Evolutionary conservation across 2,888 invertebrate species (phyloP), one percentile per base, ranked within the genome.

Genomic region (Toxonevra muliebris): DNA sequence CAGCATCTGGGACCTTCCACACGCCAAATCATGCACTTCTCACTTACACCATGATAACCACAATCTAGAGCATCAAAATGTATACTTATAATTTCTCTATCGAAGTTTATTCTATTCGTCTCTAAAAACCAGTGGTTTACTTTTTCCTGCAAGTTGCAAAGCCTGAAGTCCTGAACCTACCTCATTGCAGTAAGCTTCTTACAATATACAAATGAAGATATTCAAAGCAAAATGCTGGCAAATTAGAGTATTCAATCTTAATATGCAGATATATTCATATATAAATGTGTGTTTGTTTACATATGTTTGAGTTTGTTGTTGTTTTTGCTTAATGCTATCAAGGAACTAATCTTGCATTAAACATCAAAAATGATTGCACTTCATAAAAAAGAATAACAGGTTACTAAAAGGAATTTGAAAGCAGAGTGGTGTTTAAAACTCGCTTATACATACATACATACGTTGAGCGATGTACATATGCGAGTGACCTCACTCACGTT

Each of bases 301-400:
- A 30, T 30, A 30, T 30, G 30, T 30, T 30, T 30, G 30, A 4
- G 30, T 2, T 30, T 30, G 30, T 30, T 30, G 2, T 30, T 30
- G 30, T 30, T 30, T 7, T 30, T 55, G 2, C 30, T 41, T 59
- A 15, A 59, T 42, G 20, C 12, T 15, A 17, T 41, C 58, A 12
- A 10, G 12, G 43, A 59, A 17, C 58, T 17, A 59, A 59, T 59
- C 43, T 17, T 15, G 43, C 43, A 65, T 52, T 20, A 40, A 41
- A 55, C 43, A 43, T 13, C 11, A 19, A 45, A 60, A 54, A 43
- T 15, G 57, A 64, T 57, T 30, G 57, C 43, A 30, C 58, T 17
- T 12, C 20, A 53, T 19, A 20, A 54, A 19, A 30, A 20, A 66
- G 48, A 55, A 66, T 48, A 57, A 66, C 61, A 40, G 61, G 61